Evolutionary conservation across 2,888 invertebrate species (phyloP).

Genomic region (Eilema griseolum): DNA sequence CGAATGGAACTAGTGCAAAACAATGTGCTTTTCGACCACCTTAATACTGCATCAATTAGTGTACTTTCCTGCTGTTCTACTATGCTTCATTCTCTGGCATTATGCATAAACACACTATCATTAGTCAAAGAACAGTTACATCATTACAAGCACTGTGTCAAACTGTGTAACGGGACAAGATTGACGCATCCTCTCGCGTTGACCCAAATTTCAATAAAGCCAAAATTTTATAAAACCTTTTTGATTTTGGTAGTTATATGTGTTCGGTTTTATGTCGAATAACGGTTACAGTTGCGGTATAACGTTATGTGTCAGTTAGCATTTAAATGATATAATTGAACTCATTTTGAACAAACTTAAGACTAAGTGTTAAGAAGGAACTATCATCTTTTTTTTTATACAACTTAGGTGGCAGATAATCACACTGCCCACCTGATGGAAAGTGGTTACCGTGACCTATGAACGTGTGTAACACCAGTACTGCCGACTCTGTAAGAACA

Average conservation of each 20-base stretch:
- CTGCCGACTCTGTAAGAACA: no score
- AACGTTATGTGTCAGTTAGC: slow-evolving; percentile 17
- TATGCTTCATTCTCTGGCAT: slow-evolving; percentile 18
- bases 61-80: slow-evolving; percentile 10
- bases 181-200: slow-evolving; percentile 42
- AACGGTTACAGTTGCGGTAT: slow-evolving; percentile 31
- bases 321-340: slow-evolving; percentile 5
- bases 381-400: no score
- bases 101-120: slow-evolving; percentile 27
- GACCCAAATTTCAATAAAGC: slow-evolving; percentile 49
- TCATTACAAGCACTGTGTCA: slow-evolving; percentile 51
- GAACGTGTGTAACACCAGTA: no score
- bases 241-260: slow-evolving; percentile 38
- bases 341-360: neutral
- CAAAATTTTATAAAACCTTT: slow-evolving; percentile 47
- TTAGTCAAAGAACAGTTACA: slow-evolving; percentile 45
- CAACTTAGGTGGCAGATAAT: no score
- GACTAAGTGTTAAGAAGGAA: neutral
- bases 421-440: no score
- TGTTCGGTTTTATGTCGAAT: slow-evolving; percentile 30
- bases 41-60: no score
- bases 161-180: slow-evolving; percentile 46
- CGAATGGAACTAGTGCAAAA: neutral
- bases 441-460: no score
- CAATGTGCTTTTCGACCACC: no score